phyloP scores from a whole-genome alignment of 2,113 vertebrate species.

The Serinus canaria region DNA sequence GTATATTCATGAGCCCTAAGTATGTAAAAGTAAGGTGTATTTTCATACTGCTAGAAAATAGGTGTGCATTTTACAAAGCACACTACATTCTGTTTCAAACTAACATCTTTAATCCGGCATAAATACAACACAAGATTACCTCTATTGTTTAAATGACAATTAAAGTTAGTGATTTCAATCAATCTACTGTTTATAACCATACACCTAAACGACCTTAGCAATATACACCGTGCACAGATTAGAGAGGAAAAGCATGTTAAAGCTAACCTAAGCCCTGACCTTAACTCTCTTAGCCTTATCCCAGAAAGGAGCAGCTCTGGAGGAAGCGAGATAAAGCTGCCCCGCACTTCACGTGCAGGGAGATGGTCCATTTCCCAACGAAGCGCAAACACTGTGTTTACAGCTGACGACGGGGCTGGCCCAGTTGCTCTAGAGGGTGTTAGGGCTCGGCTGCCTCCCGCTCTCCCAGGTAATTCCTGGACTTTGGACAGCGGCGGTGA shows the following conservation, averaged over 20 bases:
- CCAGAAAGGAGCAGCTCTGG: not conserved
- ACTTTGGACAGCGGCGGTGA: not conserved
- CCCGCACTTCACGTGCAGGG: not conserved
- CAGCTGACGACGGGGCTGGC: fast-evolving
- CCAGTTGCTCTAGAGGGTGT: fast-evolving
- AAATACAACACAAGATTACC: not conserved
- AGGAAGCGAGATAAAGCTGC: not conserved
- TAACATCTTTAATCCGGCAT: fast-evolving
- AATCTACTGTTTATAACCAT: not conserved
- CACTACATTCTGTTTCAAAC: not conserved
- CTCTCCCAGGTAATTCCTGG: not conserved
- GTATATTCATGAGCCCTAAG: not conserved
- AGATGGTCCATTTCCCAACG: not conserved
- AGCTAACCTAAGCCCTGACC: conserved; percentile 32
- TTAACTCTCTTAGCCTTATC: not conserved
- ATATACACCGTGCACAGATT: not conserved
- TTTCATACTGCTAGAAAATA: not conserved
- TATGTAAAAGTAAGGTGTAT: not conserved
- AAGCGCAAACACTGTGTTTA: not conserved
- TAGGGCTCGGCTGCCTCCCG: fast-evolving
- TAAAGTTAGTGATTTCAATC: not conserved
- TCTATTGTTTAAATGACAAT: not conserved
- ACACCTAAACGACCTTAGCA: not conserved
- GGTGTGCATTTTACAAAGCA: not conserved
- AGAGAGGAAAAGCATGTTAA: conserved; percentile 15